These are phyloP conservation scores for Atta texana DNA, from an alignment of 1,140 invertebrate species.

Conservation along the genomic window DNA sequence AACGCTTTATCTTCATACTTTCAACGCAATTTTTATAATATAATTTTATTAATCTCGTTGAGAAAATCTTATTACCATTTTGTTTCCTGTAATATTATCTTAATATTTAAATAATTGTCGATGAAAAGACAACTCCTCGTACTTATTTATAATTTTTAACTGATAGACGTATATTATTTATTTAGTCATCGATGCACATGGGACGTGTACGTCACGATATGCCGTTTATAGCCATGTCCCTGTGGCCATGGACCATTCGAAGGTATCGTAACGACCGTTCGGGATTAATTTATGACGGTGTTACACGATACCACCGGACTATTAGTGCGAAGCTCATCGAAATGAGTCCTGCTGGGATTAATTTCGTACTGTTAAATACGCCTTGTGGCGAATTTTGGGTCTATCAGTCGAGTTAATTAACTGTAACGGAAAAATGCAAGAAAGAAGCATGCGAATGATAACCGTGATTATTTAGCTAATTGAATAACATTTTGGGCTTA, in stretches of 20 bases:
- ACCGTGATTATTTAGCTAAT: conserved; percentile 44
- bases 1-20: neutral
- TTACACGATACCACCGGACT: conserved; percentile 55
- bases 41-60: neutral
- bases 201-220: conserved; percentile 31
- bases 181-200: conserved; percentile 9
- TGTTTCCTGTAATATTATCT: neutral
- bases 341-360: conserved; percentile 70
- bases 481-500: conserved; percentile 14
- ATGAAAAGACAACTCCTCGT: neutral
- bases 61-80: neutral
- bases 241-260: conserved; percentile 63
- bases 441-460: neutral
- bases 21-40: neutral
- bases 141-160: neutral
- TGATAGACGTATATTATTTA: neutral
- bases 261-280: conserved; percentile 65
- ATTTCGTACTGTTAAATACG: conserved; percentile 62
- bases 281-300: conserved; percentile 72
- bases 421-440: neutral
- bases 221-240: conserved; percentile 56
- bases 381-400: conserved; percentile 63
- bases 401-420: conserved; percentile 62
- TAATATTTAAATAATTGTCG: neutral
- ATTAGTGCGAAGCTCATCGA: conserved; percentile 62